These are phyloP conservation scores for Pilophorus perplexus DNA, from an alignment of 2,888 invertebrate genomes.

Conservation along the genomic window DNA sequence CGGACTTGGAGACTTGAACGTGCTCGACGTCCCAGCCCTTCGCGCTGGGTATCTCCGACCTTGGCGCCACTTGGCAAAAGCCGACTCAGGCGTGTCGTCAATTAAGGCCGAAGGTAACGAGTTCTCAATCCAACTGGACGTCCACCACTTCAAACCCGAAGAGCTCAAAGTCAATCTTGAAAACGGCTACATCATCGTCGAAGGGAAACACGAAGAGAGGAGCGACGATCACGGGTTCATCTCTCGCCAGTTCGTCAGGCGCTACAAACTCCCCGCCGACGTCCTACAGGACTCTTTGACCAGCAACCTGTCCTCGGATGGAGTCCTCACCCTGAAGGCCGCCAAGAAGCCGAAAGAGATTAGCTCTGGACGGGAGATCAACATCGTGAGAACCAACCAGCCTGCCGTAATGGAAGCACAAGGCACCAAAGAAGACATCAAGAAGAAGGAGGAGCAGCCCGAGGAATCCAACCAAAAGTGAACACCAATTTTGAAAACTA, in stretches of 20 bases:
- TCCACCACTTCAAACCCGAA: conserved; percentile 54
- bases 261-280: conserved; percentile 53
- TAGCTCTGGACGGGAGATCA: conserved; percentile 31
- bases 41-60: conserved; percentile 46
- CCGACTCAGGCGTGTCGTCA: conserved; percentile 48
- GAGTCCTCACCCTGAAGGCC: conserved; percentile 51
- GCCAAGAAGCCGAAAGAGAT: conserved; percentile 33
- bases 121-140: conserved; percentile 52
- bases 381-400: conserved; percentile 24
- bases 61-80: conserved; percentile 44
- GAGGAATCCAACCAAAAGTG: no score
- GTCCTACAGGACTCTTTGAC: conserved; percentile 52
- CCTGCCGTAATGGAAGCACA: conserved; percentile 21
- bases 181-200: conserved; percentile 52
- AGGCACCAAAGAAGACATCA: no score
- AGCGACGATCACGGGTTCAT: conserved; percentile 54
- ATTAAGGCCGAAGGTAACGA: conserved; percentile 48
- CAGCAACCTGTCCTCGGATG: conserved; percentile 53
- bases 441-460: conserved; percentile 3
- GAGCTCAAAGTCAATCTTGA: conserved; percentile 54
- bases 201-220: conserved; percentile 54
- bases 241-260: conserved; percentile 53
- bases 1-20: conserved; percentile 41
- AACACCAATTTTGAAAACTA: no score
- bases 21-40: conserved; percentile 30